Percentiles rank a stretch among this genome's conserved stretches.
These are phyloP conservation scores for Hemibagrus wyckioides DNA, from an alignment of 2,113 vertebrate species.

Conservation along the genomic window DNA sequence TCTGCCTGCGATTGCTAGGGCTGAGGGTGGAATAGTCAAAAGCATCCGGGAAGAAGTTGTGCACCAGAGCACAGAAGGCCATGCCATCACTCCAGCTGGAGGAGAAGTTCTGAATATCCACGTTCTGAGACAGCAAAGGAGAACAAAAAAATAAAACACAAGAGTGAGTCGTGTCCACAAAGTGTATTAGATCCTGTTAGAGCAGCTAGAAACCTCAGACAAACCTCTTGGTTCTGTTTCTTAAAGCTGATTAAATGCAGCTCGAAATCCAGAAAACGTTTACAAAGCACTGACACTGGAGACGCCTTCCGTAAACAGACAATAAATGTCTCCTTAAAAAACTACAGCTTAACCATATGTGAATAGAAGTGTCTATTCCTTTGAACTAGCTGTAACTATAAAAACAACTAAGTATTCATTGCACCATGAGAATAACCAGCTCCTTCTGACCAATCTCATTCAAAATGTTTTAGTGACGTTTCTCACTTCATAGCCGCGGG, in stretches of 20 bases:
- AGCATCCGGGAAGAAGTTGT: slow-evolving; percentile 95
- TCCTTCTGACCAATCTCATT: neutral
- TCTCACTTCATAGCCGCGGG: slow-evolving; percentile 88
- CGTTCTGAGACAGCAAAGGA: slow-evolving; percentile 74
- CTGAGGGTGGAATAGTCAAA: slow-evolving; percentile 91
- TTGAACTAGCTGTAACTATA: neutral
- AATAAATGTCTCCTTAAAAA: neutral
- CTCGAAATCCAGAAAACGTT: neutral
- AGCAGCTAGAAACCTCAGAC: neutral
- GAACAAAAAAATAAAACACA: neutral
- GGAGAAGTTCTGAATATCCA: slow-evolving; percentile 97
- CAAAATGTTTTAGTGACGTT: neutral
- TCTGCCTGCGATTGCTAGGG: slow-evolving; percentile 90
- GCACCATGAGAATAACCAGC: neutral
- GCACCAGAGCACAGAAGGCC: slow-evolving; percentile 97
- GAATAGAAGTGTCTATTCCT: neutral
- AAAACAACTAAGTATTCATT: neutral
- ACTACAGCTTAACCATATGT: neutral
- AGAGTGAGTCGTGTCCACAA: neutral
- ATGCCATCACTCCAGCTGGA: slow-evolving; percentile 98
- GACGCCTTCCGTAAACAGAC: neutral
- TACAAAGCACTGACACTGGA: neutral
- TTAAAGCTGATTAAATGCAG: neutral
- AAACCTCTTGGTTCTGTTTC: neutral
- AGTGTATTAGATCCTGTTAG: too few relatives aligned